These are phyloP conservation scores for Phragmatobia fuliginosa DNA, from an alignment of 2,888 invertebrate species.

Conservation along the genomic window DNA sequence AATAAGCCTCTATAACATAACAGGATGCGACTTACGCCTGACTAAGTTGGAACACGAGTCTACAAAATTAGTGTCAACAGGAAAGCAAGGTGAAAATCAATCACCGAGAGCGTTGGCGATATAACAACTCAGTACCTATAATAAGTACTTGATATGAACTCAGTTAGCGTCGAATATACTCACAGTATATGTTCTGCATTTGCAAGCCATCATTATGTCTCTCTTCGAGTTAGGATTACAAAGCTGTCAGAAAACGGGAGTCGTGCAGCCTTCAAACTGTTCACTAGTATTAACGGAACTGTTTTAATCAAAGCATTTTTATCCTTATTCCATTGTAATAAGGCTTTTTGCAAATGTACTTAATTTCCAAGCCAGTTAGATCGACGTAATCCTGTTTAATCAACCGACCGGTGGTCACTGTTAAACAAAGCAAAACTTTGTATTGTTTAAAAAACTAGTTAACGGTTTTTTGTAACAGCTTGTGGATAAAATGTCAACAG, in stretches of 20 bases:
- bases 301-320: not conserved
- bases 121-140: not conserved
- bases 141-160: not conserved
- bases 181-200: slow-evolving; percentile 10
- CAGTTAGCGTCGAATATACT: not conserved
- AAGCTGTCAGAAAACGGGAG: slow-evolving; percentile 54
- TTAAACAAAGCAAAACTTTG: slow-evolving; percentile 44
- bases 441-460: slow-evolving; percentile 39
- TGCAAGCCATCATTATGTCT: slow-evolving; percentile 45
- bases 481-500: slow-evolving; percentile 14
- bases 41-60: not conserved
- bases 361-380: slow-evolving; percentile 16
- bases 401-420: slow-evolving; percentile 39
- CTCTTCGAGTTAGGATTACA: slow-evolving; percentile 47
- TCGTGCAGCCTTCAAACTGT: slow-evolving; percentile 51
- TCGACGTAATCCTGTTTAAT: slow-evolving; percentile 47
- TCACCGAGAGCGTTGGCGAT: not conserved
- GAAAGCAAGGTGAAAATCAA: not conserved
- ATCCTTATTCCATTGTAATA: slow-evolving; percentile 17
- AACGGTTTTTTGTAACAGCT: slow-evolving; percentile 17
- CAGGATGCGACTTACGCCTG: not conserved
- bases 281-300: slow-evolving; percentile 20
- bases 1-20: not conserved
- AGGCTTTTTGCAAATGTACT: slow-evolving; percentile 16
- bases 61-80: not conserved